Base-by-base conservation (phyloP, 2,113 vertebrate genomes). In the Spilogale gracilis region DNA sequence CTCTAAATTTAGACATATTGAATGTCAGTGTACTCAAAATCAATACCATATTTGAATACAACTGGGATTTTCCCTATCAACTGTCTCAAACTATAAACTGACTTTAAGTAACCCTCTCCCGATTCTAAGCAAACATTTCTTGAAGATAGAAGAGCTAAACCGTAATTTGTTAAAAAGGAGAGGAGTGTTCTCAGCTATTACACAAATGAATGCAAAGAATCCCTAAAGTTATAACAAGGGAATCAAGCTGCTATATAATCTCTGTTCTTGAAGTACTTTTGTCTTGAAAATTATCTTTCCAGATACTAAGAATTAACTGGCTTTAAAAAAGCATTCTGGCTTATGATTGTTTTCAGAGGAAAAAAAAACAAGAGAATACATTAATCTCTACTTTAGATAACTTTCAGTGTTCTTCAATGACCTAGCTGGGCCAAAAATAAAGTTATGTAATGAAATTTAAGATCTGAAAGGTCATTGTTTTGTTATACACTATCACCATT, bases 1-100 rank as follows among this genome's bases (percentile, higher is more conserved):
- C 27, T 97, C 67, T 82, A 95, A 81, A 58, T 90, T 96, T 92
- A 98, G 81, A 94, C 48, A 91, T 61, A n/a, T 30, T 84, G 67
- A 96, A 89, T 94, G 83, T 87, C 89, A 96, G 23, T 89, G 60
- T 61, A 65, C 61, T 86, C 61, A 89, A 71, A 27, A 78, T 52
- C 69, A 83, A 94, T 23, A 96, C 25, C 90, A 94, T 69, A 94
- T 86, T 63, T 79, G 88, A 95, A 95, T 86, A 18, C 63, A 95
- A 93, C 45, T 92, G 32, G 14, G 60, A 95, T 94, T 92, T 96
- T 91, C 92, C 84, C 71, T 89, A 93, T 92, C 74, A 92, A 80
- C 21, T 81, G 30, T 65, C 25, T 58, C 86, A 93, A 93, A 96
- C 18, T 89, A 85, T 95, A 96, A 94, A 96, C 50, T 86, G 14